Conservation (phyloP, 1,140 invertebrate species). For the Coenobita brevimanus region DNA sequence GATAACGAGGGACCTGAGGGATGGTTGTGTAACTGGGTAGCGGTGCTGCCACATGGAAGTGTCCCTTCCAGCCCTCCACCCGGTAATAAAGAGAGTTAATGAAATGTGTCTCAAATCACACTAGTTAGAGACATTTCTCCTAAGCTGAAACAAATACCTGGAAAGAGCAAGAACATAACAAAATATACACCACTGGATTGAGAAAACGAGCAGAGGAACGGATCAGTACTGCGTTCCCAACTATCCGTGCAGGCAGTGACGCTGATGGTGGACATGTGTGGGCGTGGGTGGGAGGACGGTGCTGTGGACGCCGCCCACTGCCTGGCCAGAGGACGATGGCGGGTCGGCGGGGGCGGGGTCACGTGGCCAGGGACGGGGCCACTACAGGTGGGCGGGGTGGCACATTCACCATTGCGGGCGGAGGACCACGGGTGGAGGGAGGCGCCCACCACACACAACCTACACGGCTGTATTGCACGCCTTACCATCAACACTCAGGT, state of each 20-base stretch:
- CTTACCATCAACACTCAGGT: constrained; percentile 47
- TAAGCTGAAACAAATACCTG: too few relatives aligned
- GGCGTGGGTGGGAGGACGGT: constrained; percentile 9
- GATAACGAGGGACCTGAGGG: too few relatives aligned
- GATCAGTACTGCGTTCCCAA: too few relatives aligned
- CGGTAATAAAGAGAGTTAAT: too few relatives aligned
- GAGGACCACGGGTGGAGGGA: constrained; percentile 3
- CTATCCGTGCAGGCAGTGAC: constrained; percentile 21
- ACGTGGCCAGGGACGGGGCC: background rate
- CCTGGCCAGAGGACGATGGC: constrained; percentile 11
- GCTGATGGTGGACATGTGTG: constrained; percentile 43
- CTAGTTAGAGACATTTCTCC: too few relatives aligned
- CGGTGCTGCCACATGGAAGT: too few relatives aligned
- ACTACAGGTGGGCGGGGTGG: constrained; percentile 17
- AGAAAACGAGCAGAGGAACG: too few relatives aligned
- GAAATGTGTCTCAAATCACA: too few relatives aligned
- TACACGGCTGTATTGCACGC: constrained; percentile 33
- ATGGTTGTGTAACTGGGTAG: too few relatives aligned
- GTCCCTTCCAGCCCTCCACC: too few relatives aligned
- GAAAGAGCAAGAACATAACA: too few relatives aligned
- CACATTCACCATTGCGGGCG: background rate
- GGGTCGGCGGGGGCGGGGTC: background rate
- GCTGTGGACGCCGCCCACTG: background rate
- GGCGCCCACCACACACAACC: constrained; percentile 5
- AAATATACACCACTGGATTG: too few relatives aligned